Evolutionary conservation across 2,888 invertebrate species (phyloP).

Genomic region (Athalia cordata): DNA sequence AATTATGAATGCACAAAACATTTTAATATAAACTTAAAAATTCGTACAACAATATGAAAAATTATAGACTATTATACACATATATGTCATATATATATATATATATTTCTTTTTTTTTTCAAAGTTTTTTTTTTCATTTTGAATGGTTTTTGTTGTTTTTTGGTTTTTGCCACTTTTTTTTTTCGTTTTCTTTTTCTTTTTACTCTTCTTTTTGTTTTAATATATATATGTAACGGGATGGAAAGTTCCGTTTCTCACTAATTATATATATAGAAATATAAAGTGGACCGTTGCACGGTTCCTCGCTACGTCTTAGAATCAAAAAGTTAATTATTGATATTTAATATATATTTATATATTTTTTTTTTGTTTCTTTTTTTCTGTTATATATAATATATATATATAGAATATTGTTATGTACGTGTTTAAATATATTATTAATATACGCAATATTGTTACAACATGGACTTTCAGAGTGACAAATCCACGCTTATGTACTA

Average conservation of each 20-base stretch:
- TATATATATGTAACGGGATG: conserved; percentile 76
- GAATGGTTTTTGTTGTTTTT: conserved; percentile 49
- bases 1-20: conserved; percentile 84
- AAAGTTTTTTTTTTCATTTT: conserved; percentile 51
- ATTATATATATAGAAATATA: conserved; percentile 56
- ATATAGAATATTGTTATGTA: too few relatives aligned
- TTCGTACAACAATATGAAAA: conserved; percentile 91
- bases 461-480: conserved; percentile 27
- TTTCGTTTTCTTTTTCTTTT: conserved; percentile 53
- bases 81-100: conserved; percentile 68
- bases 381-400: conserved; percentile 8
- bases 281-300: conserved; percentile 57
- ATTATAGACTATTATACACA: conserved; percentile 86
- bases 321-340: conserved; percentile 48
- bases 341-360: conserved; percentile 42
- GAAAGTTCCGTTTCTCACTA: conserved; percentile 80
- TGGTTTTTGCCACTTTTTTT: conserved; percentile 50
- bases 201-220: conserved; percentile 21
- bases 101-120: conserved; percentile 54
- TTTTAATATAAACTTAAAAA: conserved; percentile 93
- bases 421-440: not conserved
- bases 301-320: conserved; percentile 56
- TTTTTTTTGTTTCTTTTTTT: conserved; percentile 28
- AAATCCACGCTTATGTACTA: conserved; percentile 28
- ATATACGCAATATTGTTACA: conserved; percentile 5